Evolutionary conservation across 2,888 invertebrate species (phyloP), one percentile per base, ranked within the genome.

Genomic region (Punctoribates punctum): DNA sequence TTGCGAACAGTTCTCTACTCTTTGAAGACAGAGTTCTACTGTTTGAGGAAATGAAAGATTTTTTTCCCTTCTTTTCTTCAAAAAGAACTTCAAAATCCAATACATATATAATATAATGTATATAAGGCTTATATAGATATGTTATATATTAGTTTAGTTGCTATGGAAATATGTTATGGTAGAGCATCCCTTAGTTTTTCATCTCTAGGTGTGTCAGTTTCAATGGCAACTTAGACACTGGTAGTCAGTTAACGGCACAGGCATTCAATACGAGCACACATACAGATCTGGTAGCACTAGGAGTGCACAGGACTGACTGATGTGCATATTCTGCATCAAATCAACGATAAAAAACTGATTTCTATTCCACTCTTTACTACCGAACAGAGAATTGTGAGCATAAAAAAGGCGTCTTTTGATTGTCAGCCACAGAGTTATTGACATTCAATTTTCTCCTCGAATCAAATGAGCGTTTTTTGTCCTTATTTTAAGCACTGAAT

Each of bases 171-270:
- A 57, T 57, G 23, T 57, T 57, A 57, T 23, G 23, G 57, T 25
- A 57, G 23, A 57, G 57, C 57, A 57, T 57, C 57, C 25, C 57
- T 57, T 57, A 25, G 57, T 57, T 23, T 57, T 57, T 17, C 25
- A 65, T 65, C 62, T 65, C 62, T 65, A 65, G 62, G 62, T 65
- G 62, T 65, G 62, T 65, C 62, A 65, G 34, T 65, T 65, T 65
- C 62, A 65, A 65, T 65, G 62, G 62, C 62, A 65, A 65, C 62
- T 65, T 65, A 65, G 9, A 11, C 62, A 65, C 62, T 65, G 62
- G 34, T 65, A 34, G 62, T 17, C 20, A 65, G 17, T 34, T 34
- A 34, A 34, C 6, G 13, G 60, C 17, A 23, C 9, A 25, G 60
- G 60, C 60, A 27, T 17, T 27, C 5, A 5, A 13, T 4, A 13